Evolutionary conservation across 2,888 invertebrate genomes (phyloP).

Genomic region (Caenorhabditis sp.): DNA sequence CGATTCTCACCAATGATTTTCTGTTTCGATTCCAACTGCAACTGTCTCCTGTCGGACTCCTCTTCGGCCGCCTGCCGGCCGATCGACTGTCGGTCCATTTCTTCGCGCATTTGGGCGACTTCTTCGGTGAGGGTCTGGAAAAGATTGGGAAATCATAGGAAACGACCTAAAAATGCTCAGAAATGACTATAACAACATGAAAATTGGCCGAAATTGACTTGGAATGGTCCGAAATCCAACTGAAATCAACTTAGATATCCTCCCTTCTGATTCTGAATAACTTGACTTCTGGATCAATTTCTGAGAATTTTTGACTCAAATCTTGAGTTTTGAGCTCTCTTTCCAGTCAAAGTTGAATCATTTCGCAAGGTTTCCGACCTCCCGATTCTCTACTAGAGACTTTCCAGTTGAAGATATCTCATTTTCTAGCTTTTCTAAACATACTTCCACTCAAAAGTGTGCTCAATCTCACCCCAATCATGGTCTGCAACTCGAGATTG

Average conservation of each 20-base stretch:
- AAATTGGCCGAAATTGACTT: not conserved
- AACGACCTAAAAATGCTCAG: not conserved
- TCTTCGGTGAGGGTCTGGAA: constrained; percentile 39
- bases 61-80: constrained; percentile 70
- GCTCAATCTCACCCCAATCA: constrained; percentile 67
- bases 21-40: constrained; percentile 65
- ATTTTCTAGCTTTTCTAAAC: too few relatives aligned
- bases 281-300: too few relatives aligned
- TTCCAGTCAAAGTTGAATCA: too few relatives aligned
- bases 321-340: too few relatives aligned
- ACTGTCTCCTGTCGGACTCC: constrained; percentile 57
- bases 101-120: constrained; percentile 46
- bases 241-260: too few relatives aligned
- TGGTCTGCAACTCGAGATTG: constrained; percentile 64
- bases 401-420: too few relatives aligned
- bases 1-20: constrained; percentile 54
- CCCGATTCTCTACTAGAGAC: too few relatives aligned
- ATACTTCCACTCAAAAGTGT: not conserved
- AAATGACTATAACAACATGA: not conserved
- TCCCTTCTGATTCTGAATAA: too few relatives aligned
- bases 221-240: not conserved
- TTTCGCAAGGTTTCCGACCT: not conserved
- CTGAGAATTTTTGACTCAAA: not conserved
- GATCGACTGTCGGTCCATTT: constrained; percentile 65
- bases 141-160: not conserved